Evolutionary conservation across 2,888 invertebrate species (phyloP), one percentile per base, ranked within the genome.

Genomic region (Dorcus hopei): DNA sequence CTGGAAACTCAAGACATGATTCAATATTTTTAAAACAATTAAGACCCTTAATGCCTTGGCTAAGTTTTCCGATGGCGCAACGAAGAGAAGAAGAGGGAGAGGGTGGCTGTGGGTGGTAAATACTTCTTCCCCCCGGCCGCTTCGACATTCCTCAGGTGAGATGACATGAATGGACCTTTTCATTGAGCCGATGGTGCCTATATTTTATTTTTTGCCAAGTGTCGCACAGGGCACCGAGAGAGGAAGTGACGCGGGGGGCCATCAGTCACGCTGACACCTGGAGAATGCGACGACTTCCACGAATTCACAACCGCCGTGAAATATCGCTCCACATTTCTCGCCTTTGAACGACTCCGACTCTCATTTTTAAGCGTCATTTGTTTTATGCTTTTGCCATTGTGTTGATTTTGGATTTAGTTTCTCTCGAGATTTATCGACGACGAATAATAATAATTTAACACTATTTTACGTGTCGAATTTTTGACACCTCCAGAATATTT

Each of bases 251-350:
- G 72, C 69, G 69, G 72, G 72, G 70, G 73, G 71, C 68, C 74
- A 75, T 75, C 74, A 74, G 74, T 75, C 75, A 75, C 74, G 72
- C 72, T 74, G 74, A 75, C 75, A 75, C 75, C 74, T 75, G 74
- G 73, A 74, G 73, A 73, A 74, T 74, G 72, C 72, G 72, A 74
- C 72, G 74, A 74, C 75, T 75, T 75, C 74, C 70, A 73, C 74
- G 75, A 75, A 75, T 74, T 73, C 73, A 72, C 72, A 70, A 71
- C 70, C 68, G 68, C 67, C 69, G 69, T 70, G 69, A 71, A 71
- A 70, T 70, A 70, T 70, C 62, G 69, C 69, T 65, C 68, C 66
- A 67, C 68, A 69, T 70, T 69, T 68, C 70, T 68, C 68, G 69
- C 68, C 67, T 68, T 68, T 68, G 65, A 69, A 67, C 66, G 65